Conservation (phyloP, 2,888 invertebrate genomes). For the Leucophenga montana region DNA sequence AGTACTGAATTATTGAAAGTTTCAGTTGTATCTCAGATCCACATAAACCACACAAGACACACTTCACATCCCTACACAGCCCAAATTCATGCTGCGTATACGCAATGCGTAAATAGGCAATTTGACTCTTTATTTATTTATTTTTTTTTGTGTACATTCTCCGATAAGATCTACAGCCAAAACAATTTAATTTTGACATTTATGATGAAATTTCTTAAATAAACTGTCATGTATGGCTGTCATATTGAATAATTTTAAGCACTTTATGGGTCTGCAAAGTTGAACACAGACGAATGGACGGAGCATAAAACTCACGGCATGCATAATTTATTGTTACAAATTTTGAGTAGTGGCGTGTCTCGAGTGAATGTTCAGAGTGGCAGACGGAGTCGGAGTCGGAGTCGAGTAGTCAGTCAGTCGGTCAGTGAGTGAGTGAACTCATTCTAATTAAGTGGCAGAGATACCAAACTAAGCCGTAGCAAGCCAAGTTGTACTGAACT, state of each 20-base stretch:
- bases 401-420: too few relatives aligned
- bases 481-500: slow-evolving; percentile 5
- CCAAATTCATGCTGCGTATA: slow-evolving; percentile 5
- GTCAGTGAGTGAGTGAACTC: slow-evolving; percentile 48
- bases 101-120: slow-evolving; percentile 18
- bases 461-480: slow-evolving; percentile 17
- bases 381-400: too few relatives aligned
- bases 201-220: slow-evolving; percentile 64
- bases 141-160: slow-evolving; percentile 26
- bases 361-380: slow-evolving; percentile 33
- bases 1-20: background rate
- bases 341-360: slow-evolving; percentile 33
- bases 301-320: slow-evolving; percentile 45
- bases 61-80: background rate
- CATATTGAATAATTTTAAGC: slow-evolving; percentile 61
- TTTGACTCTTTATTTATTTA: slow-evolving; percentile 28
- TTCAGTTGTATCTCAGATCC: background rate
- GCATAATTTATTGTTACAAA: slow-evolving; percentile 59
- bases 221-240: slow-evolving; percentile 63
- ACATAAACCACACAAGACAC: background rate
- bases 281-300: slow-evolving; percentile 9
- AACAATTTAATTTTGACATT: slow-evolving; percentile 64
- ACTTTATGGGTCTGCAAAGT: slow-evolving; percentile 43
- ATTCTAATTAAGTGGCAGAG: slow-evolving; percentile 58
- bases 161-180: slow-evolving; percentile 64